phyloP scores from a whole-genome alignment of 1,140 invertebrate genomes.

The Aphidius gifuensis region DNA sequence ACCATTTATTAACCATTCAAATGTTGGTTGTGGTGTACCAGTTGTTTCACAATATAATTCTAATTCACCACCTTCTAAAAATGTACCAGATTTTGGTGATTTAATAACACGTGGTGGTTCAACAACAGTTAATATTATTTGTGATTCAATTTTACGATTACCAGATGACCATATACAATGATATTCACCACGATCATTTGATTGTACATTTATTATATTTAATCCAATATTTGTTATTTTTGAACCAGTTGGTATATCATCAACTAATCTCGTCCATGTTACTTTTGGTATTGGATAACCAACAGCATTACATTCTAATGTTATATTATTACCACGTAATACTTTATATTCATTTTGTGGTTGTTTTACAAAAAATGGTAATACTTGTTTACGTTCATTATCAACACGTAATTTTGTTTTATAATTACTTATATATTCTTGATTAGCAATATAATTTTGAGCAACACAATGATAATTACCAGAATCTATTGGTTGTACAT shows the following conservation, averaged over 20 bases:
- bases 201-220: slow-evolving; percentile 43
- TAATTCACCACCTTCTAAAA: slow-evolving; percentile 65
- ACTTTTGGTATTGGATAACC: slow-evolving; percentile 62
- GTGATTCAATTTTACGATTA: slow-evolving; percentile 41
- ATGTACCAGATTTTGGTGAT: slow-evolving; percentile 58
- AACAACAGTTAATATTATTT: slow-evolving; percentile 50
- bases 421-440: slow-evolving; percentile 38
- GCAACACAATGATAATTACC: slow-evolving; percentile 46
- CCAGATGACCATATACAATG: slow-evolving; percentile 51
- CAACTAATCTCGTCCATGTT: slow-evolving; percentile 58
- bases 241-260: slow-evolving; percentile 42
- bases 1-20: slow-evolving; percentile 85
- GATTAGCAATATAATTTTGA: slow-evolving; percentile 47
- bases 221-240: slow-evolving; percentile 37
- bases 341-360: slow-evolving; percentile 49
- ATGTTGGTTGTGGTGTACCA: slow-evolving; percentile 68
- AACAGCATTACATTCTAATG: slow-evolving; percentile 62
- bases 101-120: slow-evolving; percentile 63
- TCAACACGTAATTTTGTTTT: slow-evolving; percentile 39
- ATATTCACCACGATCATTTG: slow-evolving; percentile 45
- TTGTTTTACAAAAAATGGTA: slow-evolving; percentile 44
- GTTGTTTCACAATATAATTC: slow-evolving; percentile 65
- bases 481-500: slow-evolving; percentile 37
- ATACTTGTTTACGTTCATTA: slow-evolving; percentile 22
- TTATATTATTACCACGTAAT: slow-evolving; percentile 44